Percentiles rank a stretch among this genome's conserved stretches.
These are phyloP conservation scores for Oncorhynchus clarkii DNA, from an alignment of 2,113 vertebrate genomes.

Conservation along the genomic window DNA sequence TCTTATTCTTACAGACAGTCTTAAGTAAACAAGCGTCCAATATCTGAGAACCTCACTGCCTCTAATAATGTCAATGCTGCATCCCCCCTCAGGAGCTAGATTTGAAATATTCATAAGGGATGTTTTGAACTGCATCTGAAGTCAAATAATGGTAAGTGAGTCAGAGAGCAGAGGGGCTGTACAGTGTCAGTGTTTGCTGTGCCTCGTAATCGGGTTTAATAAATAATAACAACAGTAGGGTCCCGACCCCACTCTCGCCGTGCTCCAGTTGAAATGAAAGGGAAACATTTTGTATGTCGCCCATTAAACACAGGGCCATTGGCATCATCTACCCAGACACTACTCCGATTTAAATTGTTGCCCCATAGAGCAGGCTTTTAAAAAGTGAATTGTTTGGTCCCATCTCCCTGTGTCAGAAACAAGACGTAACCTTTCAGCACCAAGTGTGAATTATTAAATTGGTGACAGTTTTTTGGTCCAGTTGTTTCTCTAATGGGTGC, in stretches of 20 bases:
- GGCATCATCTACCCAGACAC: conserved; percentile 12
- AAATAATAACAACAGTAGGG: conserved; percentile 30
- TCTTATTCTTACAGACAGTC: conserved; percentile 21
- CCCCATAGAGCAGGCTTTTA: conserved; percentile 26
- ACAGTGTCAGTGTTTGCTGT: conserved; percentile 6
- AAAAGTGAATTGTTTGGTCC: conserved; percentile 10
- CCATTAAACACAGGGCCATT: conserved; percentile 17
- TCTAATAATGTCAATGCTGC: conserved; percentile 41
- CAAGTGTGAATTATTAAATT: background rate
- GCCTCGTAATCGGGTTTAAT: conserved; percentile 14
- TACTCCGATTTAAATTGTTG: conserved; percentile 17
- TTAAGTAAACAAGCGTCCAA: conserved; percentile 51
- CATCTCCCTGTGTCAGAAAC: background rate
- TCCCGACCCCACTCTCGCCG: conserved; percentile 19
- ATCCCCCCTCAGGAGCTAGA: conserved; percentile 20
- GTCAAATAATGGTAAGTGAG: conserved; percentile 17
- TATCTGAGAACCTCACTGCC: conserved; percentile 44
- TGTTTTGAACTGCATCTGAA: conserved; percentile 38
- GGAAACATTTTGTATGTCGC: conserved; percentile 3
- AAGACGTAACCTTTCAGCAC: background rate
- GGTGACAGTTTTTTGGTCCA: background rate
- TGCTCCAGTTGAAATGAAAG: conserved; percentile 12
- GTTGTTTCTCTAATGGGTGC: background rate
- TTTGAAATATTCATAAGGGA: conserved; percentile 53
- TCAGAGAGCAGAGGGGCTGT: conserved; percentile 9